Evolutionary conservation across 2,797 vertebrate genomes (phyloP), one percentile per base, ranked within the genome.

Genomic region (Micropoecilia bifurca): DNA sequence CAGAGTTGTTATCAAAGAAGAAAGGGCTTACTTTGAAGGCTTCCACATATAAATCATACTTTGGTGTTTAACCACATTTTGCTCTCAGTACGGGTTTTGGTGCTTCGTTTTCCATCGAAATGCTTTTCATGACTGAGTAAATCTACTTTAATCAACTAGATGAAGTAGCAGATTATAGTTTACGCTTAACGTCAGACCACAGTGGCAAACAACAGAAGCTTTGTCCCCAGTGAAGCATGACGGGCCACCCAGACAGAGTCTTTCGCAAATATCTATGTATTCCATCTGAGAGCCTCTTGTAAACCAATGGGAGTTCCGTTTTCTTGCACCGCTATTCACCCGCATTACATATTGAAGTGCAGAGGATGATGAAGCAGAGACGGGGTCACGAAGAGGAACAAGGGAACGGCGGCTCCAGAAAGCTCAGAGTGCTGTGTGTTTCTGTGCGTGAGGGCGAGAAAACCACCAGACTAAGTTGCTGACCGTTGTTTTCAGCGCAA

Each of bases 401-500:
- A 75, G 36, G 39, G 73, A 2, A 43, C 61, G 20, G 39, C 68
- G 81, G 78, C 81, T 82, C 79, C 71, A 84, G 74, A 87, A 76
- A 72, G 46, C 47, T 81, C 77, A 59, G 4, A 18, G 25, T 33
- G 36, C 28, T 71, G 68, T n/a, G 68, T 71, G 41, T 71, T 71
- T 3, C 5, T 30, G 45, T 73, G 66, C 59, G 48, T 20, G 75
- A 30, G 46, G 74, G 55, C 55, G 14, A 48, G 14, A 73, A 30
- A 57, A 71, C 41, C 50, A 77, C 55, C 72, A 57, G 68, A 36
- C 33, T 5, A 57, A 83, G 79, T 41, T 80, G 79, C 78, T 88
- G 84, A 87, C 84, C 71, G 41, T 55, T 36, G n/a, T 78, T 83
- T 82, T 89, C 81, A 87, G 79, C 81, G 74, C 75, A 83, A 43